A percentile compares a stretch with the other conserved stretches of the same genome.
Conservation (phyloP, 1,140 invertebrate genomes). For the Teleopsis dalmanni region DNA sequence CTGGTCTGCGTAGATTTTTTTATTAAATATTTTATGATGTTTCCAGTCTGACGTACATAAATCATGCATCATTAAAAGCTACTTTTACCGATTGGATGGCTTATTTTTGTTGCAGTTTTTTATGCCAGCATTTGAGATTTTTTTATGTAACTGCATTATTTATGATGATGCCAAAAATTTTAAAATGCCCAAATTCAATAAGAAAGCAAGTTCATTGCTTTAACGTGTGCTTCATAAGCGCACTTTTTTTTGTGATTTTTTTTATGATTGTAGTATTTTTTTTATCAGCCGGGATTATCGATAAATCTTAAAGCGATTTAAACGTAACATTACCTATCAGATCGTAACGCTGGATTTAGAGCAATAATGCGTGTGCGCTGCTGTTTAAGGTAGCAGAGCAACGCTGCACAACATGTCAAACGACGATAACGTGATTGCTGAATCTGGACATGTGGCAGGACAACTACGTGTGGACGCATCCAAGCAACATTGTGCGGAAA, state of each 20-base stretch:
- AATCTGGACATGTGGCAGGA: too few species aligned
- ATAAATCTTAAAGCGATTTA: background rate
- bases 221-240: background rate
- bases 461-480: too few species aligned
- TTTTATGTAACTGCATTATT: slow-evolving; percentile 9
- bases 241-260: slow-evolving; percentile 1
- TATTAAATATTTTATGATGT: slow-evolving; percentile 5
- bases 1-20: too few species aligned
- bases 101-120: slow-evolving; percentile 6
- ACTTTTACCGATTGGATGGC: background rate
- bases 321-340: too few species aligned
- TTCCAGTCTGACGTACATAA: slow-evolving; percentile 1
- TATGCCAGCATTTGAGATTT: too few species aligned
- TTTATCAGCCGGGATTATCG: slow-evolving; percentile 9
- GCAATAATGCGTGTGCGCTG: too few species aligned
- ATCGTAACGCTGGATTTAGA: too few species aligned
- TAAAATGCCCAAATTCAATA: slow-evolving; percentile 7
- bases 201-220: background rate
- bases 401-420: too few species aligned
- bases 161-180: slow-evolving; percentile 3
- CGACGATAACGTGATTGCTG: too few species aligned
- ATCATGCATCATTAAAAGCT: slow-evolving; percentile 5
- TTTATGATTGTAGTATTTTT: background rate
- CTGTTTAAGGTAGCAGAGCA: too few species aligned
- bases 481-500: too few species aligned